Percentiles rank a stretch among this genome's conserved stretches.
Evolutionary conservation across 1,140 invertebrate species (phyloP).

Genomic region (Nilaparvata lugens): DNA sequence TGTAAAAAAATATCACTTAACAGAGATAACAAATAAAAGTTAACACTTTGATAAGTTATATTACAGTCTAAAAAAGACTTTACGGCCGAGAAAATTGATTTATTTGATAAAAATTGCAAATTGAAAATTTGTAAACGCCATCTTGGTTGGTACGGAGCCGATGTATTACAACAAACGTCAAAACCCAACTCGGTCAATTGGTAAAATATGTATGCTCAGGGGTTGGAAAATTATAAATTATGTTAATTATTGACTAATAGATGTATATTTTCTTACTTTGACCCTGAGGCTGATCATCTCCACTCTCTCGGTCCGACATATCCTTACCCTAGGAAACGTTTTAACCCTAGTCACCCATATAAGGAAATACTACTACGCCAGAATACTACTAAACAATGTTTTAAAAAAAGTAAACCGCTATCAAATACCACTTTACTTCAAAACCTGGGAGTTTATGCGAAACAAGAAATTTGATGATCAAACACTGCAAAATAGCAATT

Average conservation of each 20-base stretch:
- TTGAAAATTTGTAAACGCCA: constrained; percentile 10
- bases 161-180: constrained; percentile 9
- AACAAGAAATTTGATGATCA: neutral
- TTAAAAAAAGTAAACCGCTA: constrained; percentile 11
- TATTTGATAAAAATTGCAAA: no score
- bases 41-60: no score
- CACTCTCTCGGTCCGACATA: constrained; percentile 42
- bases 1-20: no score
- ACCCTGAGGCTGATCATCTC: constrained; percentile 39
- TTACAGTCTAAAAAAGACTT: no score
- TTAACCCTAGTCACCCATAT: constrained; percentile 25
- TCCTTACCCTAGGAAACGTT: constrained; percentile 32
- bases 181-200: neutral
- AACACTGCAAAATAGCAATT: neutral
- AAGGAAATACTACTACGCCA: constrained; percentile 27
- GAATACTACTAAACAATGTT: constrained; percentile 2
- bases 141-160: constrained; percentile 8
- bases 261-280: constrained; percentile 32
- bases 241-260: neutral
- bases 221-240: no score
- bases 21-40: no score
- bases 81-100: no score
- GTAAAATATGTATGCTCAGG: no score
- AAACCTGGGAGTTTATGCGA: neutral
- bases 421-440: neutral